These are phyloP conservation scores for Corydoras maculifer DNA, from an alignment of 2,113 vertebrate genomes.

Conservation along the genomic window DNA sequence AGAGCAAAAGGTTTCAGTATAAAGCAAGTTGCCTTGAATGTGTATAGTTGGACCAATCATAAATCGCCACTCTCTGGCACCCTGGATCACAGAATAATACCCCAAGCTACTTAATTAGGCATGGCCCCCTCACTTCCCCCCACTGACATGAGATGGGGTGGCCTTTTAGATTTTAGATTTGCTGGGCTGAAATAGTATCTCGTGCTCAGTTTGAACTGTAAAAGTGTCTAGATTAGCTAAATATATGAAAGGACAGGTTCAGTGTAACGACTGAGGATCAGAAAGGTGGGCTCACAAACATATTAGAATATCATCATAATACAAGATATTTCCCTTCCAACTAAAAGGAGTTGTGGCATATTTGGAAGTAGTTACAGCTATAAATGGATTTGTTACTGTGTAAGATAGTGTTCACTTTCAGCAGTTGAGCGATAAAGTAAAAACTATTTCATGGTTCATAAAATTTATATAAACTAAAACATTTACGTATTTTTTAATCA, in stretches of 20 bases:
- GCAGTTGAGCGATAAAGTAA: too few relatives aligned
- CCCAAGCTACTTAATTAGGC: conserved; percentile 38
- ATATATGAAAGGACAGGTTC: neutral
- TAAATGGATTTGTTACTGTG: too few relatives aligned
- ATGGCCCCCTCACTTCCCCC: conserved; percentile 16
- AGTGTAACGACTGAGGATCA: too few relatives aligned
- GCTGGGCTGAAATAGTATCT: conserved; percentile 31
- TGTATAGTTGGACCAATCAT: conserved; percentile 31
- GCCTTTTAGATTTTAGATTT: conserved; percentile 5
- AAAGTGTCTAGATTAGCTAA: conserved; percentile 16
- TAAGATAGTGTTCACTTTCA: too few relatives aligned
- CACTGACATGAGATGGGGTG: conserved; percentile 13
- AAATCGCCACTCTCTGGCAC: conserved; percentile 22
- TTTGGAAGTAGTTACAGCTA: too few relatives aligned
- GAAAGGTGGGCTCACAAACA: neutral
- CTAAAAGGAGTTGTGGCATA: too few relatives aligned
- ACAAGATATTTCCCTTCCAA: too few relatives aligned
- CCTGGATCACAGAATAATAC: conserved; percentile 37
- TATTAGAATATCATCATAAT: too few relatives aligned
- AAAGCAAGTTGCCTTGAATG: conserved; percentile 18
- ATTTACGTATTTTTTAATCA: too few relatives aligned
- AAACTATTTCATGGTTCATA: too few relatives aligned
- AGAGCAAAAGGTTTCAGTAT: conserved; percentile 5
- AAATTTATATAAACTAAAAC: too few relatives aligned
- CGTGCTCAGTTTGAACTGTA: conserved; percentile 31